Conservation (phyloP, 2,888 invertebrate genomes). For the Toxonevra muliebris region DNA sequence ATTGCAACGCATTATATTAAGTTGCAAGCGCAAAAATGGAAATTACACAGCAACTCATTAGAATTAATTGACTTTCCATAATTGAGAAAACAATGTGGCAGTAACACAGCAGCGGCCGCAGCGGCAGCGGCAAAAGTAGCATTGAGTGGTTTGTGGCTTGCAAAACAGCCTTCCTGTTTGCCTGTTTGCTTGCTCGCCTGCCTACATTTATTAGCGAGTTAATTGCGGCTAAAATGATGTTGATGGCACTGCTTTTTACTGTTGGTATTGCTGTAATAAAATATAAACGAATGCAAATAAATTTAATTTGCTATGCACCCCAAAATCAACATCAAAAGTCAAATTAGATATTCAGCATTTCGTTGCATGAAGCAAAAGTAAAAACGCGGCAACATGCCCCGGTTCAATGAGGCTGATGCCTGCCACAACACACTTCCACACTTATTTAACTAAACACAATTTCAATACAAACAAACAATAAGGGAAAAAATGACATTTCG, state of each 20-base stretch:
- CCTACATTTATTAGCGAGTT: conserved; percentile 30
- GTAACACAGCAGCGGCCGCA: conserved; percentile 6
- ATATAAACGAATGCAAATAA: conserved; percentile 40
- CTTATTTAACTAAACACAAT: too few species aligned
- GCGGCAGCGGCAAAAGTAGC: conserved; percentile 10
- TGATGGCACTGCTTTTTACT: not conserved
- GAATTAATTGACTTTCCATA: conserved; percentile 61
- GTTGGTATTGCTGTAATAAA: conserved; percentile 29
- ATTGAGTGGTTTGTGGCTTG: conserved; percentile 6
- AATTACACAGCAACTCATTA: conserved; percentile 51
- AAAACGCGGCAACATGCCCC: too few species aligned
- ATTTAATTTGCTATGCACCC: conserved; percentile 45
- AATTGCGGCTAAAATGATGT: conserved; percentile 32
- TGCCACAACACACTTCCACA: too few species aligned
- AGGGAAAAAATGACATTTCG: too few species aligned
- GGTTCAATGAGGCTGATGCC: too few species aligned
- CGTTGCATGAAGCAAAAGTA: too few species aligned
- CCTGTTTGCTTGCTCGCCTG: conserved; percentile 28
- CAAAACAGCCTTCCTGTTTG: conserved; percentile 5
- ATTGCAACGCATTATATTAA: conserved; percentile 53
- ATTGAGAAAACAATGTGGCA: conserved; percentile 47
- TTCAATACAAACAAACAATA: too few species aligned
- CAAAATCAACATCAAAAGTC: conserved; percentile 5
- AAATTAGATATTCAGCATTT: too few species aligned
- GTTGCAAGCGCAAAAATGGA: conserved; percentile 58